These are phyloP conservation scores for Megathymus violae DNA, from an alignment of 1,140 invertebrate genomes.

Conservation along the genomic window DNA sequence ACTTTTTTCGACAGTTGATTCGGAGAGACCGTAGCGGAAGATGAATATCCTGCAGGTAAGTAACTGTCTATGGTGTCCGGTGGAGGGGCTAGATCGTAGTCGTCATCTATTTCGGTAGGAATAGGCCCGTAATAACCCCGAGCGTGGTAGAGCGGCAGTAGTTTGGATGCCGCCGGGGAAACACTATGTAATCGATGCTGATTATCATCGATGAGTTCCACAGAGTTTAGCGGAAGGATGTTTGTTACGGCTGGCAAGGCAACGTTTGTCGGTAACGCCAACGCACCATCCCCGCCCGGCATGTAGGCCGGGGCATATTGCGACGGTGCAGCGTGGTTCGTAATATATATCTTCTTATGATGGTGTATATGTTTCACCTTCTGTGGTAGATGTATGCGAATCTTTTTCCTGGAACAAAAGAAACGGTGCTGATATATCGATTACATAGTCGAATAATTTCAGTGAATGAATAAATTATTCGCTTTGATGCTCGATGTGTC, in stretches of 20 bases:
- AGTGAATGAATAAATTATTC: slow-evolving; percentile 23
- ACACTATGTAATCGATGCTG: slow-evolving; percentile 45
- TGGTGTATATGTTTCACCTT: slow-evolving; percentile 84
- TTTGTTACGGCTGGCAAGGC: slow-evolving; percentile 61
- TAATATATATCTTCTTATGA: slow-evolving; percentile 83
- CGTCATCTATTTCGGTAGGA: slow-evolving; percentile 62
- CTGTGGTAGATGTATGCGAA: slow-evolving; percentile 83
- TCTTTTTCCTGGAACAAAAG: slow-evolving; percentile 82
- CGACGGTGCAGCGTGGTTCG: slow-evolving; percentile 72
- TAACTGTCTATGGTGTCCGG: slow-evolving; percentile 47
- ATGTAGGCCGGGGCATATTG: slow-evolving; percentile 77
- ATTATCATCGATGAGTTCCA: slow-evolving; percentile 66
- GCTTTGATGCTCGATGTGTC: slow-evolving; percentile 18
- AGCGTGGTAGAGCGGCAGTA: slow-evolving; percentile 74
- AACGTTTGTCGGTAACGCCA: slow-evolving; percentile 66
- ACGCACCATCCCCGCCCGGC: slow-evolving; percentile 65
- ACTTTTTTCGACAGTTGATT: slow-evolving; percentile 62
- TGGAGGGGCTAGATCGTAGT: slow-evolving; percentile 59
- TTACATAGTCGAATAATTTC: slow-evolving; percentile 30
- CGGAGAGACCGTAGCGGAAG: slow-evolving; percentile 39
- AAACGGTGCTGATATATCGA: slow-evolving; percentile 46
- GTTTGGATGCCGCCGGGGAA: slow-evolving; percentile 61
- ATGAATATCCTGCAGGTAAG: slow-evolving; percentile 49
- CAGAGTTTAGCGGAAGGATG: slow-evolving; percentile 61
- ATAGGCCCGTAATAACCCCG: slow-evolving; percentile 80